Conservation (phyloP, 2,797 vertebrate genomes). For the Phalanger gymnotis region DNA sequence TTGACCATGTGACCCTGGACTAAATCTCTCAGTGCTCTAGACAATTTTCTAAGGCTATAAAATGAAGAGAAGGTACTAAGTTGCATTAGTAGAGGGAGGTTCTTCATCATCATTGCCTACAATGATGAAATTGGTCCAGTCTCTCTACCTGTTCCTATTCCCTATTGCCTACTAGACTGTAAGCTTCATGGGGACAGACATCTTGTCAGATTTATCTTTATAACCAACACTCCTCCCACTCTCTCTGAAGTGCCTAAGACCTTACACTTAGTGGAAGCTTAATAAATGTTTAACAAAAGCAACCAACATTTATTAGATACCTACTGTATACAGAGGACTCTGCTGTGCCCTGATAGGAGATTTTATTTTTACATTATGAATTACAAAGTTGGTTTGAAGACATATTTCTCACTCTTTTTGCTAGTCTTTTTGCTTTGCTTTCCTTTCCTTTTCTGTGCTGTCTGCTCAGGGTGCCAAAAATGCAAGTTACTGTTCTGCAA, state of each 20-base stretch:
- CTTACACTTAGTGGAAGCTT: neutral
- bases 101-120: neutral
- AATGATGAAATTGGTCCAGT: too few relatives aligned
- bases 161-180: neutral
- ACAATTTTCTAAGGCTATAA: neutral
- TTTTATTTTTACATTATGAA: neutral
- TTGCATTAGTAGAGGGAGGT: neutral
- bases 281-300: neutral
- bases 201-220: neutral
- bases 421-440: neutral
- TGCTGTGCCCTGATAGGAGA: neutral
- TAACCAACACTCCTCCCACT: neutral
- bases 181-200: neutral
- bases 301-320: neutral
- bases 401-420: neutral
- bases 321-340: neutral
- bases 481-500: neutral
- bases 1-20: neutral
- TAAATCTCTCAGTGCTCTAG: neutral
- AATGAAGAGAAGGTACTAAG: neutral
- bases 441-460: neutral
- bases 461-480: neutral
- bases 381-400: neutral
- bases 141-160: neutral
- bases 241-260: neutral